Evolutionary conservation across 2,888 invertebrate genomes (phyloP), one percentile per base, ranked within the genome.

Genomic region (Syritta pipiens): DNA sequence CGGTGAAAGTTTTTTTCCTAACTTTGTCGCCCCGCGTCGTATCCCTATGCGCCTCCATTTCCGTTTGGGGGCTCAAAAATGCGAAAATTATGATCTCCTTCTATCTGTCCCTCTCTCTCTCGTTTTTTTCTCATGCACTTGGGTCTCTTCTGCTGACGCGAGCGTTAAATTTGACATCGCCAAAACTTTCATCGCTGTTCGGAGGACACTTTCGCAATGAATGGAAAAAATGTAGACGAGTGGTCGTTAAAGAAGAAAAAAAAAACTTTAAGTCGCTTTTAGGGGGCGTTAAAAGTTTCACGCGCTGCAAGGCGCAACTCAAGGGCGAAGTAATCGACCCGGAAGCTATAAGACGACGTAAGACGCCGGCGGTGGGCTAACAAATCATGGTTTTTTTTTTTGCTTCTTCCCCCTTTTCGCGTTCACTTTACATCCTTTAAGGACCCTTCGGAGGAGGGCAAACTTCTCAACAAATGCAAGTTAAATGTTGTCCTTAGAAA

Each of bases 321-420:
- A 28, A 42, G 28, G 30, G 5, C n/a, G 12, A 59, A 44, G 57
- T 59, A 59, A 60, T 48, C 35, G 46, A 60, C 32, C 60, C 48
- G 48, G 26, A 60, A 60, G 35, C 48, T 17, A 28, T 30, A 17
- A 28, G n/a, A 32, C 14, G 55, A 30, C 71, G 55, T 32, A 62
- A 53, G 46, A 37, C 69, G 55, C 48, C 55, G 24, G 40, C 30
- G 12, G 55, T n/a, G n/a, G 14, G 20, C 40, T 65, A 57, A 49
- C 72, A 65, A 72, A 65, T 57, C 57, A 49, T 65, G n/a, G n/a
- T n/a, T n/a, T n/a, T n/a, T n/a, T 72, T 72, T 49, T 26, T 30
- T 42, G 32, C 40, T 69, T 69, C 55, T 46, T 20, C 35, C 22
- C 28, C 26, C 20, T 40, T 37, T 49, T 19, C 9, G 22, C 1